These are phyloP conservation scores for Takifugu rubripes DNA, from an alignment of 2,797 vertebrate genomes.

Conservation along the genomic window DNA sequence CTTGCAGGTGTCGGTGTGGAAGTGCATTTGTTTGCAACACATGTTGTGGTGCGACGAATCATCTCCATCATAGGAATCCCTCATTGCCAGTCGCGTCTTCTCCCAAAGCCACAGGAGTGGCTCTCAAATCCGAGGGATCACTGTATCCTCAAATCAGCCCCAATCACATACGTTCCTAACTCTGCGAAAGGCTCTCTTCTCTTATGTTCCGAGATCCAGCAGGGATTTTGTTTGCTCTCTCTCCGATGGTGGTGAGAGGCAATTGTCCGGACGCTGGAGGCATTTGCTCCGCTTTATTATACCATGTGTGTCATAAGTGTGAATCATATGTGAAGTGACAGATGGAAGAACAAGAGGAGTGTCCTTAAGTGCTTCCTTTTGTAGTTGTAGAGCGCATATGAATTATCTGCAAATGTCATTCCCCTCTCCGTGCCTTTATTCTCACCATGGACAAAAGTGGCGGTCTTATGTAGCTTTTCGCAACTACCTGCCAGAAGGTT, in stretches of 20 bases:
- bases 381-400: slow-evolving; percentile 1
- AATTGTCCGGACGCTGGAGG: slow-evolving; percentile 51
- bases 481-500: not conserved
- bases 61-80: slow-evolving; percentile 66
- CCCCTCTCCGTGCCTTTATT: slow-evolving; percentile 16
- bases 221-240: slow-evolving; percentile 58
- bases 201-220: slow-evolving; percentile 26
- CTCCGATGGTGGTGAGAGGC: slow-evolving; percentile 40
- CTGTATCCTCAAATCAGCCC: slow-evolving; percentile 55
- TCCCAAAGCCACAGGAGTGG: slow-evolving; percentile 44
- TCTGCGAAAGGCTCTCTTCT: slow-evolving; percentile 30
- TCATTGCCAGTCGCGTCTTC: slow-evolving; percentile 42
- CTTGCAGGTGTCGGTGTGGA: slow-evolving; percentile 63
- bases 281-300: slow-evolving; percentile 39
- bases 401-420: slow-evolving; percentile 35
- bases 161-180: slow-evolving; percentile 52
- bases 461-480: too few relatives aligned
- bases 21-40: slow-evolving; percentile 64
- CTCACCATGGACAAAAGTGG: too few relatives aligned
- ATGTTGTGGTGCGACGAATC: slow-evolving; percentile 67
- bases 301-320: slow-evolving; percentile 35
- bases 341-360: slow-evolving; percentile 42
- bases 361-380: slow-evolving; percentile 38
- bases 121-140: slow-evolving; percentile 67
- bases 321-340: slow-evolving; percentile 51